phyloP scores from a whole-genome alignment of 2,113 vertebrate species.

The Carassius carassius region DNA sequence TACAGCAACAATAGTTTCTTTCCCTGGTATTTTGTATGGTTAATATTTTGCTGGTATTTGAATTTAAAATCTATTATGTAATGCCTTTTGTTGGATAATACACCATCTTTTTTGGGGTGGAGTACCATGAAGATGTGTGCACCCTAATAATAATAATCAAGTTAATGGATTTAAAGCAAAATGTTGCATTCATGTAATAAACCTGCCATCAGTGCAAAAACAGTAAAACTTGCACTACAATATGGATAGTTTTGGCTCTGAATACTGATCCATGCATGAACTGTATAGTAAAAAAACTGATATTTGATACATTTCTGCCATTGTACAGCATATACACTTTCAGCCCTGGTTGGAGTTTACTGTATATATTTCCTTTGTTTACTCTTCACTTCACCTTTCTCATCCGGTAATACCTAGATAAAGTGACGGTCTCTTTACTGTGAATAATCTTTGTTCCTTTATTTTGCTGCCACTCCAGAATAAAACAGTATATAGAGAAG shows the following conservation, averaged over 20 bases:
- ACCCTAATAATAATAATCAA: too few relatives aligned
- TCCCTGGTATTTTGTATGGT: neutral
- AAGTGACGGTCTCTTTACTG: slow-evolving; percentile 58
- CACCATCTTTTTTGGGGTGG: neutral
- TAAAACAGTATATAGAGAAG: slow-evolving; percentile 61
- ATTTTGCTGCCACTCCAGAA: slow-evolving; percentile 54
- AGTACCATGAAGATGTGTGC: neutral
- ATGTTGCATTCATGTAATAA: neutral
- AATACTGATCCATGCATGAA: neutral
- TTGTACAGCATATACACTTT: neutral
- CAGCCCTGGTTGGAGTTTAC: neutral
- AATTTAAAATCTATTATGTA: neutral
- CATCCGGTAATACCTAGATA: neutral
- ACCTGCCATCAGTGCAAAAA: neutral
- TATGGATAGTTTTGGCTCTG: neutral
- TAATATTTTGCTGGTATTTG: neutral
- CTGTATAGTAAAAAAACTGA: neutral
- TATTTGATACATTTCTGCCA: neutral
- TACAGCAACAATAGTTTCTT: neutral
- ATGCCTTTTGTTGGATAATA: neutral
- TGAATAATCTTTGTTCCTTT: slow-evolving; percentile 64
- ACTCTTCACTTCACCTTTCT: neutral
- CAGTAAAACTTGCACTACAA: neutral
- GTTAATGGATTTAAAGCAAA: too few relatives aligned
- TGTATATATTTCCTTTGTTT: neutral